Percentiles rank a stretch among this genome's conserved stretches.
These are phyloP conservation scores for Brachypodius melanocephalos DNA, from an alignment of 2,113 vertebrate species.

Conservation along the genomic window DNA sequence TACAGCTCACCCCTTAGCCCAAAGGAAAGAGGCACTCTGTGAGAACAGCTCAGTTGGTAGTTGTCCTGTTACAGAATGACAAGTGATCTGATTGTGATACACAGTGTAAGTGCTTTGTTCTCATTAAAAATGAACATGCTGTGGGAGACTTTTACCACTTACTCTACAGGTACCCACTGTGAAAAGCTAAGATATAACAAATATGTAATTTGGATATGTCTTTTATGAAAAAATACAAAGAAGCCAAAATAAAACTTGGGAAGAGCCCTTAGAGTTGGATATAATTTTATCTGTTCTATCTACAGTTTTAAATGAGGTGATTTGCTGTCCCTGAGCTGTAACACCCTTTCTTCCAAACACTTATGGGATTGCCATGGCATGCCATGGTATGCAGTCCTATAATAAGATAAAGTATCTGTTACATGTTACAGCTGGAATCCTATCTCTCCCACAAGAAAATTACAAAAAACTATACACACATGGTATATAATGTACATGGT, in stretches of 20 bases:
- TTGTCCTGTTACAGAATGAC: slow-evolving; percentile 1
- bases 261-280: background rate
- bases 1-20: background rate
- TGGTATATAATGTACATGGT: rapidly evolving
- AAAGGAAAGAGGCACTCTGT: background rate
- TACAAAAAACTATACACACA: background rate
- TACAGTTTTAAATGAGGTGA: background rate
- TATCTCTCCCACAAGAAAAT: background rate
- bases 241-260: background rate
- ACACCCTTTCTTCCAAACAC: background rate
- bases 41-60: slow-evolving; percentile 3
- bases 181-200: slow-evolving; percentile 46
- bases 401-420: background rate
- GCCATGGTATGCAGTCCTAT: rapidly evolving
- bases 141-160: slow-evolving; percentile 40
- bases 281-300: background rate
- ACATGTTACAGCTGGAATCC: background rate
- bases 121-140: slow-evolving; percentile 64
- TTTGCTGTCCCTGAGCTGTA: background rate
- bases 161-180: slow-evolving; percentile 29
- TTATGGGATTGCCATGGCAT: background rate
- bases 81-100: slow-evolving; percentile 44
- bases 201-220: background rate
- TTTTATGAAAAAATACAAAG: background rate
- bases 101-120: slow-evolving; percentile 39